Evolutionary conservation across 2,113 vertebrate genomes (phyloP).

Genomic region (Tympanuchus pallidicinctus): DNA sequence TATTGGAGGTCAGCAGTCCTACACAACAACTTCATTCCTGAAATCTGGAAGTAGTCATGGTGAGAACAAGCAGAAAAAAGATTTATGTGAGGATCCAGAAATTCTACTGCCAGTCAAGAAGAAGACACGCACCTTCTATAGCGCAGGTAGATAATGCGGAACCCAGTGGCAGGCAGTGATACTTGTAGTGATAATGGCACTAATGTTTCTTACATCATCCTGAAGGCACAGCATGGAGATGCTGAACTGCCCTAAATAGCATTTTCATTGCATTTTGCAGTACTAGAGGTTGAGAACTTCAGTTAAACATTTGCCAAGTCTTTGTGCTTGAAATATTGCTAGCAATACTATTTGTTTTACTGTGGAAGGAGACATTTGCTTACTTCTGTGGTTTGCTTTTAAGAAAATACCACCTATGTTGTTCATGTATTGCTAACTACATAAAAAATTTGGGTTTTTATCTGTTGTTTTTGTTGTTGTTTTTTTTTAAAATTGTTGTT

Average conservation of each 20-base stretch:
- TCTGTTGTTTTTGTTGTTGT: background rate
- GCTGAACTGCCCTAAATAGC: background rate
- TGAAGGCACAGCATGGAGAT: background rate
- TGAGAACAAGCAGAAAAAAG: conserved; percentile 51
- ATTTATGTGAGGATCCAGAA: background rate
- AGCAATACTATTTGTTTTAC: background rate
- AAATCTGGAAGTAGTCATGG: conserved; percentile 46
- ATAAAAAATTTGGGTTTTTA: background rate
- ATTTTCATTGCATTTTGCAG: background rate
- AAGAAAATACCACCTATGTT: background rate
- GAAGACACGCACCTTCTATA: conserved; percentile 92
- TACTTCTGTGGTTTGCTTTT: background rate
- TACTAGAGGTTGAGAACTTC: background rate
- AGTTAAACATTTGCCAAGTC: background rate
- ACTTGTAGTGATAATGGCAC: fast-evolving
- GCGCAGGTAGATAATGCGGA: conserved; percentile 76
- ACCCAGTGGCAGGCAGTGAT: background rate
- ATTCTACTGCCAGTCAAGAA: conserved; percentile 78
- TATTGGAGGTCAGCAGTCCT: background rate
- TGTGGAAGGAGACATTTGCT: background rate
- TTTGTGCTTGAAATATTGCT: background rate
- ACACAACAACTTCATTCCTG: conserved; percentile 12
- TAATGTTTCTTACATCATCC: background rate
- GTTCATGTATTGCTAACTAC: background rate
- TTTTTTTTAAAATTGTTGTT: background rate